These are phyloP conservation scores for Pseudonaja textilis DNA, from an alignment of 2,113 vertebrate species.

Conservation along the genomic window DNA sequence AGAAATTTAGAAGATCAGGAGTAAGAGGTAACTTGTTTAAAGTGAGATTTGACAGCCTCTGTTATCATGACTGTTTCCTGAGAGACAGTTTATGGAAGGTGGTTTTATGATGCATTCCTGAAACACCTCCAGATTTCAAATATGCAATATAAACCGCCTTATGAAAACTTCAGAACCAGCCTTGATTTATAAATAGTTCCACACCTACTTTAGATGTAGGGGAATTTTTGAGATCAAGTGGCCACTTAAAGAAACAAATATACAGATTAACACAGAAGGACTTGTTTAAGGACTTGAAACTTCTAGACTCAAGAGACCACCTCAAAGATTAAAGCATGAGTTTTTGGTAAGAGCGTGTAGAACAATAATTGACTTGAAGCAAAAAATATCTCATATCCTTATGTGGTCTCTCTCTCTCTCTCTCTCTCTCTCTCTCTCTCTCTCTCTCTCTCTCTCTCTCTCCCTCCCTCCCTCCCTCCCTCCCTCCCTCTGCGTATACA, in stretches of 20 bases:
- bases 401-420: not conserved
- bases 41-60: slow-evolving; percentile 64
- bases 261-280: slow-evolving; percentile 45
- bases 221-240: slow-evolving; percentile 53
- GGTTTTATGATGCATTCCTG: slow-evolving; percentile 79
- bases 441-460: not conserved
- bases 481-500: not conserved
- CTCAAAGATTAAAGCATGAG: slow-evolving; percentile 56
- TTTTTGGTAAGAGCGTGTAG: slow-evolving; percentile 44
- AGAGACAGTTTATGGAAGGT: slow-evolving; percentile 75
- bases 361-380: slow-evolving; percentile 30
- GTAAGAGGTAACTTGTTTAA: slow-evolving; percentile 67
- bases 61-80: slow-evolving; percentile 73
- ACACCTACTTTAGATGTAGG: slow-evolving; percentile 58
- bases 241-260: slow-evolving; percentile 51
- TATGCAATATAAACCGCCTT: slow-evolving; percentile 73
- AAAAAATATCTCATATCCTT: slow-evolving; percentile 19
- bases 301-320: slow-evolving; percentile 53
- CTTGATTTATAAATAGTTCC: slow-evolving; percentile 68
- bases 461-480: too few species aligned
- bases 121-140: slow-evolving; percentile 77
- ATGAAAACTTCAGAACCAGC: slow-evolving; percentile 69
- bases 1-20: slow-evolving; percentile 65
- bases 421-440: too few species aligned
- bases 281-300: slow-evolving; percentile 38